Conservation (phyloP, 2,888 invertebrate genomes). For the Antitype chi region DNA sequence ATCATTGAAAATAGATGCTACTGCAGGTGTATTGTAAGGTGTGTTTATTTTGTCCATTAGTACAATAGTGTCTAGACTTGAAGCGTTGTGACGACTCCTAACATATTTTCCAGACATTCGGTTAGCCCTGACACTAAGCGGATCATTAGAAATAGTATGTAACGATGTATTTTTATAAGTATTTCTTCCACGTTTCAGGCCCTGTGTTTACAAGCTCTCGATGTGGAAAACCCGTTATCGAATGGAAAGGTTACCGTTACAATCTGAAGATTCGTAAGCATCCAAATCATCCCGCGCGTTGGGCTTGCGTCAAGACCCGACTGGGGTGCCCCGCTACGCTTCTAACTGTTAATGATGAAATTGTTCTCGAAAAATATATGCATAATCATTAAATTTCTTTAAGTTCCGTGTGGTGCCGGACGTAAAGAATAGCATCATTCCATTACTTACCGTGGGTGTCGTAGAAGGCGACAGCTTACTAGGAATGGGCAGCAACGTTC, state of each 20-base stretch:
- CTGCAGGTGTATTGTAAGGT: neutral
- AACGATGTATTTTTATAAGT: neutral
- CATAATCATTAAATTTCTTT: conserved; percentile 58
- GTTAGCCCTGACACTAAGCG: no score
- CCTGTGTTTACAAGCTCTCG: conserved; percentile 41
- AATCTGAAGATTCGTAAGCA: conserved; percentile 28
- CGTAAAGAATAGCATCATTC: no score
- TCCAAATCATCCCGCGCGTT: conserved; percentile 5
- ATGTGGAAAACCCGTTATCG: conserved; percentile 68
- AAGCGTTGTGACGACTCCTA: neutral
- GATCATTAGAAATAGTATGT: neutral
- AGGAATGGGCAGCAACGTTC: no score
- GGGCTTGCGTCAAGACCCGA: conserved; percentile 43
- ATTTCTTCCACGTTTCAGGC: conserved; percentile 32
- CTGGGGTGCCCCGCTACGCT: conserved; percentile 43
- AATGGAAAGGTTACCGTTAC: conserved; percentile 61
- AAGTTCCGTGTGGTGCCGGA: no score
- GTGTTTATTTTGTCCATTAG: neutral
- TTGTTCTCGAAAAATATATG: conserved; percentile 23
- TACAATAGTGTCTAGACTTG: neutral
- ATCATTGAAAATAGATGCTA: conserved; percentile 35
- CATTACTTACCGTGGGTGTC: no score
- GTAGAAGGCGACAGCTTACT: no score
- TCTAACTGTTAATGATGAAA: conserved; percentile 30
- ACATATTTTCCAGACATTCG: neutral